Conservation (phyloP, 2,888 invertebrate genomes). For the Tortricodes alternella region DNA sequence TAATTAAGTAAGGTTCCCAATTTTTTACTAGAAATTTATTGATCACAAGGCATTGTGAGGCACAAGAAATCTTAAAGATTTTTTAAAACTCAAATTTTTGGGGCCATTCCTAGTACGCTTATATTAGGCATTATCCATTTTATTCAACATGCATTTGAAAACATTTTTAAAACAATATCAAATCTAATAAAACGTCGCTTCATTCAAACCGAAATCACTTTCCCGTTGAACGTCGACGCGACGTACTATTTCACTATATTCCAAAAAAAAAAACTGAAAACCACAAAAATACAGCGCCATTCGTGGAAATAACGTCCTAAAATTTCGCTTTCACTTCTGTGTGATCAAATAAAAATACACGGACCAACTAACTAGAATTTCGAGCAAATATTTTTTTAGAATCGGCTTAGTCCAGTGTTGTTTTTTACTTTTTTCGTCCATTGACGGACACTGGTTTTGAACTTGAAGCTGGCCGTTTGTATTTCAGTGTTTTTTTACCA, state of each 20-base stretch:
- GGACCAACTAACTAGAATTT: slow-evolving; percentile 3
- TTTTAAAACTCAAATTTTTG: too few species aligned
- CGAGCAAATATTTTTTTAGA: neutral
- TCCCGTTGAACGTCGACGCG: neutral
- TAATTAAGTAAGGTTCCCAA: too few species aligned
- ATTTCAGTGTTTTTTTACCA: neutral
- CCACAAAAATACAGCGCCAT: slow-evolving; percentile 1
- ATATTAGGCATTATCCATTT: neutral
- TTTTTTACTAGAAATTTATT: too few species aligned
- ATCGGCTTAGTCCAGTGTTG: slow-evolving; percentile 1
- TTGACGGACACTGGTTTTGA: neutral
- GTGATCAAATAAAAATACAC: slow-evolving; percentile 23
- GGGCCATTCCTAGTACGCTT: too few species aligned
- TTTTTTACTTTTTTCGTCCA: slow-evolving; percentile 1
- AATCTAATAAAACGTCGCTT: neutral
- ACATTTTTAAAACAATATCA: neutral
- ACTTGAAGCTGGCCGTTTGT: neutral
- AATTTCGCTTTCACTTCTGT: slow-evolving; percentile 21
- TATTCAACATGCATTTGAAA: neutral
- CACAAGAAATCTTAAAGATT: too few species aligned
- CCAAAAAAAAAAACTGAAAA: slow-evolving; percentile 4
- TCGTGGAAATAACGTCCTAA: slow-evolving; percentile 8
- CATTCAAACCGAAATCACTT: neutral
- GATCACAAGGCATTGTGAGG: too few species aligned
- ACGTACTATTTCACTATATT: neutral